A percentile compares a stretch with the other conserved stretches of the same genome.
phyloP scores from a whole-genome alignment of 2,888 invertebrate species.

The Apotomis turbidana region DNA sequence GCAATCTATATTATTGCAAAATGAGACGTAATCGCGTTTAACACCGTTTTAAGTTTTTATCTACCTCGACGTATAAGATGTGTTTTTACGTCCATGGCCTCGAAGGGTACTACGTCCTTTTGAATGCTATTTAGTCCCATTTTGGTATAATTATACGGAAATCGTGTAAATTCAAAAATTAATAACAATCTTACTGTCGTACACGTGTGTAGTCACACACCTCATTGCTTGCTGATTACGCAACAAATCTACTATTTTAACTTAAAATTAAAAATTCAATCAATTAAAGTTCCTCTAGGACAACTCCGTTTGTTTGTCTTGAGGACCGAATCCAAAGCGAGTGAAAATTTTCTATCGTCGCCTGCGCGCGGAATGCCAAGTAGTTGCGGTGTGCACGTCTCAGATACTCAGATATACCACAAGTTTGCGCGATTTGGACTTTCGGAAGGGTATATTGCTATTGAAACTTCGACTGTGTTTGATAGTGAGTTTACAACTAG shows the following conservation, averaged over 20 bases:
- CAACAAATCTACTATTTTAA: not conserved
- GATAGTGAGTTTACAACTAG: too few species aligned
- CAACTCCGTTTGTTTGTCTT: conserved; percentile 53
- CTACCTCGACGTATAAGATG: too few species aligned
- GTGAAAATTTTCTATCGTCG: conserved; percentile 65
- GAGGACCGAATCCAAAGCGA: conserved; percentile 64
- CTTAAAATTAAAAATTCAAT: conserved; percentile 33
- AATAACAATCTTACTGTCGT: not conserved
- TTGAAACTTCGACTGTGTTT: too few species aligned
- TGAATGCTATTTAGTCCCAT: too few species aligned
- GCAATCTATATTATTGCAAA: too few species aligned
- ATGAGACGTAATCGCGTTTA: too few species aligned
- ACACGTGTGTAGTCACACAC: too few species aligned
- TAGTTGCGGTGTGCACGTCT: conserved; percentile 45
- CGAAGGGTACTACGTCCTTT: too few species aligned
- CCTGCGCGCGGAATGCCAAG: conserved; percentile 64
- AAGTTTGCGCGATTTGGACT: conserved; percentile 50
- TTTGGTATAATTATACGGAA: too few species aligned
- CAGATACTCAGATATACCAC: conserved; percentile 27
- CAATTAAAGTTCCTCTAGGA: conserved; percentile 42
- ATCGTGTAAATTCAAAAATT: not conserved
- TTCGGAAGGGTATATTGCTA: conserved; percentile 43
- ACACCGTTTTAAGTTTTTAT: too few species aligned
- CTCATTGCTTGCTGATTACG: too few species aligned
- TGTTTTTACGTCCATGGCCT: too few species aligned